Evolutionary conservation across 2,113 vertebrate genomes (phyloP).

Genomic region (Larimichthys polyactis): DNA sequence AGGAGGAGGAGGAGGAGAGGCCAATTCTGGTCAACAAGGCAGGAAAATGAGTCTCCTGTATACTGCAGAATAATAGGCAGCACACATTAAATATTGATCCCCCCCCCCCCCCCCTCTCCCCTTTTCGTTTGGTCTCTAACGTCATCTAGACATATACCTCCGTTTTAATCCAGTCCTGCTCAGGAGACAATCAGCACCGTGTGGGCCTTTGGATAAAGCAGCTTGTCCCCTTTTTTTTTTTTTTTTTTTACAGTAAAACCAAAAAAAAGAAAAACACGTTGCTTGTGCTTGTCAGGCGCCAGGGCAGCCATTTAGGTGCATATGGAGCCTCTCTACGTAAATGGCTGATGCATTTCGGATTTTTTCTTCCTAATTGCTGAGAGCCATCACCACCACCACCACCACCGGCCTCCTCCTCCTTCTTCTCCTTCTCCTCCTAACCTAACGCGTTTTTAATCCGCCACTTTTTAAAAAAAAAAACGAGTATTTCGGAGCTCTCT

Average conservation of each 20-base stretch:
- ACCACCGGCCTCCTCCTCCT: slow-evolving; percentile 63
- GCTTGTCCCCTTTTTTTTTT: slow-evolving; percentile 7
- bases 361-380: slow-evolving; percentile 84
- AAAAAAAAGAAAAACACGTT: slow-evolving; percentile 15
- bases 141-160: slow-evolving; percentile 59
- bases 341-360: slow-evolving; percentile 88
- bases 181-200: slow-evolving; percentile 35
- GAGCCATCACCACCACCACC: slow-evolving; percentile 70
- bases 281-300: slow-evolving; percentile 66
- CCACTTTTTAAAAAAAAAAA: slow-evolving; percentile 26
- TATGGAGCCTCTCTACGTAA: slow-evolving; percentile 86
- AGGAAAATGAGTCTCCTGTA: slow-evolving; percentile 37
- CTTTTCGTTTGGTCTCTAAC: slow-evolving; percentile 45
- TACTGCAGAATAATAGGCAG: slow-evolving; percentile 68
- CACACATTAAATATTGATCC: slow-evolving; percentile 73
- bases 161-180: slow-evolving; percentile 46
- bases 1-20: not conserved
- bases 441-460: slow-evolving; percentile 44
- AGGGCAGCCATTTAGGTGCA: slow-evolving; percentile 88
- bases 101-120: not conserved
- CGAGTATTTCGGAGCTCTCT: slow-evolving; percentile 47
- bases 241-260: slow-evolving; percentile 30
- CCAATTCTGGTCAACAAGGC: slow-evolving; percentile 10
- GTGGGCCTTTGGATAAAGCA: slow-evolving; percentile 32
- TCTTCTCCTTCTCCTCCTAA: slow-evolving; percentile 56